These are phyloP conservation scores for Eolophus roseicapilla DNA, from an alignment of 2,113 vertebrate genomes.

Conservation along the genomic window DNA sequence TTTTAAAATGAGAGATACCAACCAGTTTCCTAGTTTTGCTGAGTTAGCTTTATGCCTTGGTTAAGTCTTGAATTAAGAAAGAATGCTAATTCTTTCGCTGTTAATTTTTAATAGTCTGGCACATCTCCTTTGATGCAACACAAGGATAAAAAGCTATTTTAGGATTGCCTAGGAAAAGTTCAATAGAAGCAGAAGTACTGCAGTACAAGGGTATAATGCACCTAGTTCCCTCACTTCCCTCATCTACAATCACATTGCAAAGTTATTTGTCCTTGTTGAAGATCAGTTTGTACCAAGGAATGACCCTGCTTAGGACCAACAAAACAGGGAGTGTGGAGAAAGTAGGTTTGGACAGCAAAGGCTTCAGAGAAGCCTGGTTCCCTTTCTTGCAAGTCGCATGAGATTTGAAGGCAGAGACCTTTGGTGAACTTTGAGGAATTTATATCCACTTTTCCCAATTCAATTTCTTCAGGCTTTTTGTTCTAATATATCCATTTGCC, in stretches of 20 bases:
- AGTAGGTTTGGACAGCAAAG: not conserved
- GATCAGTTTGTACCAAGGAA: not conserved
- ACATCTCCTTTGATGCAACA: not conserved
- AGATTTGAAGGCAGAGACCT: not conserved
- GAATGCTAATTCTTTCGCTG: not conserved
- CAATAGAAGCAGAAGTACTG: not conserved
- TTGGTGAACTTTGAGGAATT: not conserved
- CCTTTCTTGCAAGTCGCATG: not conserved
- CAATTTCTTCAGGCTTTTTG: not conserved
- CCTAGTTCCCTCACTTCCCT: not conserved
- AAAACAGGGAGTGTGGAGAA: not conserved
- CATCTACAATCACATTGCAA: not conserved
- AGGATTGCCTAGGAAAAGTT: not conserved
- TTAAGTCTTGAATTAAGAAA: not conserved
- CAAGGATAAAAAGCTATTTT: not conserved
- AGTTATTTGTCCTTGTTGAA: not conserved
- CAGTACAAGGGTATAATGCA: not conserved
- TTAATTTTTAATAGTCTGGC: not conserved
- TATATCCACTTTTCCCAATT: not conserved
- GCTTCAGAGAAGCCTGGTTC: not conserved
- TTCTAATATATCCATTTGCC: not conserved
- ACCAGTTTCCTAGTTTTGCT: not conserved
- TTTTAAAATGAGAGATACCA: not conserved
- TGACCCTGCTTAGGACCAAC: not conserved
- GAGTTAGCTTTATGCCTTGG: not conserved